phyloP scores from a whole-genome alignment of 2,888 invertebrate genomes.

The Cerastis rubricosa region DNA sequence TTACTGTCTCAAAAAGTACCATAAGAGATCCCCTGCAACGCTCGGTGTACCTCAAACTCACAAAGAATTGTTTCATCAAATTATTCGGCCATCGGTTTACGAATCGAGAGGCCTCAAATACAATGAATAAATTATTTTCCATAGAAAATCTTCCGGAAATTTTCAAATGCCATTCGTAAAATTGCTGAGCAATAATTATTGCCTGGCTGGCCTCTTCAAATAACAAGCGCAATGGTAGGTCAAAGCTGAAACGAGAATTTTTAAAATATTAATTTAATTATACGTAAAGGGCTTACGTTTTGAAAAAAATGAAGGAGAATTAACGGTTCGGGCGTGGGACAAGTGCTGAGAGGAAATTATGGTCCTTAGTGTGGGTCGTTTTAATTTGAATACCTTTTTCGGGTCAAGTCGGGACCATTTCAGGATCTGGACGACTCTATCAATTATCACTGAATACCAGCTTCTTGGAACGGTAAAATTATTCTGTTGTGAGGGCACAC shows the following conservation, averaged over 20 bases:
- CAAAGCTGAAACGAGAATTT: conserved; percentile 47
- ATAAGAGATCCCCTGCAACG: background rate
- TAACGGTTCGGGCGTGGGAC: conserved; percentile 62
- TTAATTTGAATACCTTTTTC: conserved; percentile 23
- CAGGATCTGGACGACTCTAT: background rate
- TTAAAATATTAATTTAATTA: conserved; percentile 72
- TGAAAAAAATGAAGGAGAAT: conserved; percentile 73
- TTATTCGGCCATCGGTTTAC: conserved; percentile 76
- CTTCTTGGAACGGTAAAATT: background rate
- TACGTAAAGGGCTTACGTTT: conserved; percentile 70
- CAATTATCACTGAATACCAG: background rate
- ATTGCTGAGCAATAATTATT: conserved; percentile 62
- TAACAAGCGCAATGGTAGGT: conserved; percentile 53
- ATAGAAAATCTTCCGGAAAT: conserved; percentile 60
- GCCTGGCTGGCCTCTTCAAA: conserved; percentile 50
- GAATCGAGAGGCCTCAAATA: conserved; percentile 67
- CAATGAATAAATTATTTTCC: conserved; percentile 69
- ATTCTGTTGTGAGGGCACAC: background rate
- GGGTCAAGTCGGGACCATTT: conserved; percentile 29
- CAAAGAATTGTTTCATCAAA: conserved; percentile 77
- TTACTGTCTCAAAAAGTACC: background rate
- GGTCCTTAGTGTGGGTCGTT: conserved; percentile 17
- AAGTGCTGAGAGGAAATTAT: conserved; percentile 55
- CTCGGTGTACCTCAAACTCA: conserved; percentile 62
- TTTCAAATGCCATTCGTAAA: conserved; percentile 58